Evolutionary conservation across 1,140 invertebrate genomes (phyloP).

Genomic region (Heterodera schachtii): DNA sequence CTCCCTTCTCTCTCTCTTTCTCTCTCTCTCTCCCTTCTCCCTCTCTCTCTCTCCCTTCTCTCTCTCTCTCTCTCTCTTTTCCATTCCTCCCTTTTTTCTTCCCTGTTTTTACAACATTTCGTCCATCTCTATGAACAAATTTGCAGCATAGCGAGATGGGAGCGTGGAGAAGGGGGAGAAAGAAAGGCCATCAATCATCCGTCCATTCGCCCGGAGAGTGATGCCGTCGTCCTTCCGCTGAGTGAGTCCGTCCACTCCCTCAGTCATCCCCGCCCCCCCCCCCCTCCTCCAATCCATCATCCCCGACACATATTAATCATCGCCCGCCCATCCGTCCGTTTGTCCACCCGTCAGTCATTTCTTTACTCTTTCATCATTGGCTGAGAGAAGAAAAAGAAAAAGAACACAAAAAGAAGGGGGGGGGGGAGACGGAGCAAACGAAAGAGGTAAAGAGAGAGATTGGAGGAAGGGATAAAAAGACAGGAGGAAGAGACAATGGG

Average conservation of each 20-base stretch:
- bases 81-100: background rate
- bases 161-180: background rate
- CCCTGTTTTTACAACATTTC: background rate
- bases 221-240: background rate
- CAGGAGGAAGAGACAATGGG: background rate
- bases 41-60: too few species aligned
- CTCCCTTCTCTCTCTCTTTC: too few species aligned
- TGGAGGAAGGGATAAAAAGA: background rate
- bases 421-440: background rate
- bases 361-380: background rate
- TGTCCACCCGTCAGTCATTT: background rate
- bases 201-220: background rate
- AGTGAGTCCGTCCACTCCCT: background rate
- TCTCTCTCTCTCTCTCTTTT: background rate
- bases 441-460: background rate
- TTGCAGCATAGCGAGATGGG: background rate
- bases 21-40: too few species aligned
- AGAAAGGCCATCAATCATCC: background rate
- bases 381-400: background rate
- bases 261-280: background rate
- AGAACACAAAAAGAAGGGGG: background rate
- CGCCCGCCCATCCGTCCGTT: background rate
- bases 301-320: slow-evolving; percentile 2
- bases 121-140: background rate
- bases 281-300: background rate